A percentile compares a stretch with the other conserved stretches of the same genome.
phyloP scores from a whole-genome alignment of 2,797 vertebrate genomes.

The Rousettus madagascariensis region DNA sequence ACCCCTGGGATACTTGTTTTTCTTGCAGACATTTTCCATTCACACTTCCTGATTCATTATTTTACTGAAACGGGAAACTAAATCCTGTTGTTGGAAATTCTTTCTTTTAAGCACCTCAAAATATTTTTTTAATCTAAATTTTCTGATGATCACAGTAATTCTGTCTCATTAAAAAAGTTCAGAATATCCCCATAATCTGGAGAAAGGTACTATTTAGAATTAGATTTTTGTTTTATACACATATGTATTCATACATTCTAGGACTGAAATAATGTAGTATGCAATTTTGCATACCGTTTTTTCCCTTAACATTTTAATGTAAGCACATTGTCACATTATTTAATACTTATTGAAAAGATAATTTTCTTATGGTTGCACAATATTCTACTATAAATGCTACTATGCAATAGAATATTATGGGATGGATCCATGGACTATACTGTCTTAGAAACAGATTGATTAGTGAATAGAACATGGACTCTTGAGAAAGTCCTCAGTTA shows the following conservation, averaged over 20 bases:
- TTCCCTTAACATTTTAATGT: background rate
- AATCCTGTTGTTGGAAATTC: background rate
- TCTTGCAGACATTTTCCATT: background rate
- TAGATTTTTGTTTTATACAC: background rate
- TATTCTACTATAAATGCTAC: background rate
- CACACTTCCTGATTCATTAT: background rate
- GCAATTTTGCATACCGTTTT: background rate
- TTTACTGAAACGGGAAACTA: background rate
- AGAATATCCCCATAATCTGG: background rate
- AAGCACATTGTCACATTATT: background rate
- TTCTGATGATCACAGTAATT: background rate
- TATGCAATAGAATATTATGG: background rate
- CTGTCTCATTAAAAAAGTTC: conserved; percentile 1
- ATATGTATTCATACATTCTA: background rate
- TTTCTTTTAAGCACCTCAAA: background rate
- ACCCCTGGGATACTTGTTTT: background rate
- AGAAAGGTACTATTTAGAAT: conserved; percentile 10
- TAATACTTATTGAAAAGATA: background rate
- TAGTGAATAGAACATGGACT: background rate
- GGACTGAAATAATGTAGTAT: background rate
- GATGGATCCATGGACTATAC: background rate
- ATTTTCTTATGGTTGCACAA: background rate
- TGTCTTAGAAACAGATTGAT: background rate
- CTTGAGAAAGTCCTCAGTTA: background rate
- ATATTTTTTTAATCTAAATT: background rate